Evolutionary conservation across 2,797 vertebrate species (phyloP), one percentile per base, ranked within the genome.

Genomic region (Myotis myotis): DNA sequence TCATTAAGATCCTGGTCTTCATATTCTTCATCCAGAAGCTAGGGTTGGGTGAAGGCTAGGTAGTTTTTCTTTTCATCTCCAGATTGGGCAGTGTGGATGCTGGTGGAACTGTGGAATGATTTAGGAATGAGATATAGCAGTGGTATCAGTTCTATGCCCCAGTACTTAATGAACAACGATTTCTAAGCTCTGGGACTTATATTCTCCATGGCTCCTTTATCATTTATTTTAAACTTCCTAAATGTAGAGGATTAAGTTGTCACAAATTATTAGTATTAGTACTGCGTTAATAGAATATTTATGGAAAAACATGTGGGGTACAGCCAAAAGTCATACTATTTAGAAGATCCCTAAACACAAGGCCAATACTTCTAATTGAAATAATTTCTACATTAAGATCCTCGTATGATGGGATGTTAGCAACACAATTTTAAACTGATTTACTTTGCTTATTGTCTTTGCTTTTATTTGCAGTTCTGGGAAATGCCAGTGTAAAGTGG

Each of bases 401-500:
- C 84, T 55, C 38, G 72, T 89, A 7, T 68, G 20, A 38, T 80
- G 66, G 71, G 25, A 47, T 92, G 9, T 82, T 88, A 74, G 20
- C 57, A 93, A 20, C 66, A 85, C 57, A 93, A 93, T 80, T 95
- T 95, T 33, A 89, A 51, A 53, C n/a, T 80, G 22, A 74, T 51
- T 92, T 79, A 93, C 38, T 86, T 94, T 91, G 36, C 75, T 84
- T n/a, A 38, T 95, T 82, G 95, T 90, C 60, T 90, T 95, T 95
- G 95, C 62, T 92, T 79, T 96, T 83, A 83, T 87, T 92, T 97
- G 47, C 98, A 99, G 99, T 98, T 99, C 98, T 95, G 99, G 99
- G 96, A 98, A 96, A 72, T 99, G 99, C 96, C 98, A 97, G 93
- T 99, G 99, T 97, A 99, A 99, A 98, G 98, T 82, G 0, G 99